phyloP scores from a whole-genome alignment of 2,113 vertebrate genomes.

The Rhynchomys soricoides region DNA sequence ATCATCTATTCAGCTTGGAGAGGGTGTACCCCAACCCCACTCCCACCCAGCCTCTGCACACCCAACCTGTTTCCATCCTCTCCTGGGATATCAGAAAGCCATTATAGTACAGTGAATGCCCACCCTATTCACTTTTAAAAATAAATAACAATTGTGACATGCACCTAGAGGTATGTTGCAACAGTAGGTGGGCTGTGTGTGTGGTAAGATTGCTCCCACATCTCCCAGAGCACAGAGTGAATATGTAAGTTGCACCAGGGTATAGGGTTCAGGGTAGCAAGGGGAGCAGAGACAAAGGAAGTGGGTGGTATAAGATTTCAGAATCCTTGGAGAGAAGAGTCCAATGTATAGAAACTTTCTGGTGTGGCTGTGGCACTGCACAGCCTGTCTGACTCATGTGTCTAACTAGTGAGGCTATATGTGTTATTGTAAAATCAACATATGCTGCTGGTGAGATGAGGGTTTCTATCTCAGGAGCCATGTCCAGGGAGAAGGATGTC shows the following conservation, averaged over 20 bases:
- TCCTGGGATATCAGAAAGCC: background rate
- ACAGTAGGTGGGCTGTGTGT: rapidly evolving
- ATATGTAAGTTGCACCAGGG: too few relatives aligned
- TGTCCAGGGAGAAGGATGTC: background rate
- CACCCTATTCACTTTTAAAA: background rate
- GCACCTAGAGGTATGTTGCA: background rate
- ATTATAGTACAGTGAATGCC: background rate
- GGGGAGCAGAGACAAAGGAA: background rate
- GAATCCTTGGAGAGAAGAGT: background rate
- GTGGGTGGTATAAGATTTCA: background rate
- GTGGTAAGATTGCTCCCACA: too few relatives aligned
- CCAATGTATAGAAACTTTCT: too few relatives aligned
- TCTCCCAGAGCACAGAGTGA: rapidly evolving
- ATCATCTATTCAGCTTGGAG: background rate
- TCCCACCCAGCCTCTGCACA: background rate
- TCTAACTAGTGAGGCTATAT: background rate
- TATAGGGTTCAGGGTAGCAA: background rate
- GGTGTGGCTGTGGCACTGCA: rapidly evolving
- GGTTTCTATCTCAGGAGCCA: background rate
- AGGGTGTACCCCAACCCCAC: background rate
- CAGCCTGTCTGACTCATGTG: rapidly evolving
- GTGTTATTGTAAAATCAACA: background rate
- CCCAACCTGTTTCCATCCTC: background rate
- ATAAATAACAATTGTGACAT: too few relatives aligned
- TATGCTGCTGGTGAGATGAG: too few relatives aligned